Evolutionary conservation across 2,888 invertebrate genomes (phyloP).

Genomic region (Pediacus dermestoides): DNA sequence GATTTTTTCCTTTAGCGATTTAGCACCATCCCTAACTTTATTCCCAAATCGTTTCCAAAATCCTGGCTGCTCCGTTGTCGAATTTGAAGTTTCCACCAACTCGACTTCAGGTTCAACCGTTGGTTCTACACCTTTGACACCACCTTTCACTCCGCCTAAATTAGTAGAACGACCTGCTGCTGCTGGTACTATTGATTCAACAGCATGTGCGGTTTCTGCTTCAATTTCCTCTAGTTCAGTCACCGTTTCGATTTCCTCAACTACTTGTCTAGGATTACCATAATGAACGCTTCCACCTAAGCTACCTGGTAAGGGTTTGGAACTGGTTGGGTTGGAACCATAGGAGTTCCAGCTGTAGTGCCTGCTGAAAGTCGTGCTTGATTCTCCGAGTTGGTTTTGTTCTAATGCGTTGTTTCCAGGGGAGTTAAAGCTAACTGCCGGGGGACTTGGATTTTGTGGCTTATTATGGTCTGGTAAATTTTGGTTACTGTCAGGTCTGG

Average conservation of each 20-base stretch:
- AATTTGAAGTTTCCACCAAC: constrained; percentile 16
- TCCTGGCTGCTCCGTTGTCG: constrained; percentile 46
- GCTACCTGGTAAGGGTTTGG: too few relatives aligned
- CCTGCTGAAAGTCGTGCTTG: neutral
- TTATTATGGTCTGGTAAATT: neutral
- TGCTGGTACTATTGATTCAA: constrained; percentile 10
- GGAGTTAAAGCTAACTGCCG: too few relatives aligned
- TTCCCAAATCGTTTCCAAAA: constrained; percentile 58
- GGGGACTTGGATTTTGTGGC: neutral
- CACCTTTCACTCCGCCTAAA: constrained; percentile 15
- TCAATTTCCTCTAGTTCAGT: constrained; percentile 25
- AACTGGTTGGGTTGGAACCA: neutral
- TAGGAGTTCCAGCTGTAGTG: neutral
- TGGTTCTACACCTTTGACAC: neutral
- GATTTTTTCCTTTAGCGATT: constrained; percentile 41
- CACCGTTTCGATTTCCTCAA: constrained; percentile 19
- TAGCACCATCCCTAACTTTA: constrained; percentile 54
- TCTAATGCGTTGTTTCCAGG: too few relatives aligned
- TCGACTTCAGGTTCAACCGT: constrained; percentile 8
- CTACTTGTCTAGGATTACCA: constrained; percentile 10
- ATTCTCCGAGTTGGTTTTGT: too few relatives aligned
- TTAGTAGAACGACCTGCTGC: neutral
- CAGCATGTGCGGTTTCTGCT: constrained; percentile 26
- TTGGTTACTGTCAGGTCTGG: neutral
- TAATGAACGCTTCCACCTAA: constrained; percentile 6